Conservation (phyloP, 2,113 vertebrate species). For the Lichenostomus cassidix region DNA sequence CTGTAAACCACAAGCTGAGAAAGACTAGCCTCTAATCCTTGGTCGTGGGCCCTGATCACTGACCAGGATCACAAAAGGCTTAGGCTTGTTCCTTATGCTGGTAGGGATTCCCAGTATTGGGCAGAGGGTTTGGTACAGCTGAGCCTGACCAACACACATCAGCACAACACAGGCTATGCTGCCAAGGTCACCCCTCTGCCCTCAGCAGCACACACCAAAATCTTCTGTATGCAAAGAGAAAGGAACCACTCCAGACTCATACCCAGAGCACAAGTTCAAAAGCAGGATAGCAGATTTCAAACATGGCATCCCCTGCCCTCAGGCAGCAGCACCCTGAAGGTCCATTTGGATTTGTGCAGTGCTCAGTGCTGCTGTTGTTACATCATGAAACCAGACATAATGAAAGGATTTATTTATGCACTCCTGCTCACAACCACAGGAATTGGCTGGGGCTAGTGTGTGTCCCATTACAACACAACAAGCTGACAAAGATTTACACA, state of each 20-base stretch:
- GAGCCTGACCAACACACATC: background rate
- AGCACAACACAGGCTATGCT: accelerated
- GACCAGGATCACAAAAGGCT: background rate
- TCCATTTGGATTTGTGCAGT: background rate
- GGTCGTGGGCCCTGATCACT: background rate
- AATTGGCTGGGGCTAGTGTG: background rate
- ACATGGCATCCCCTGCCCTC: accelerated
- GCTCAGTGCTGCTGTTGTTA: background rate
- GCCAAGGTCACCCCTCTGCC: background rate
- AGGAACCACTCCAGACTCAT: background rate
- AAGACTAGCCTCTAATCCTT: background rate
- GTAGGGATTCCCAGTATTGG: accelerated
- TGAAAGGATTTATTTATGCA: constrained; percentile 3
- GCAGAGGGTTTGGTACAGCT: accelerated
- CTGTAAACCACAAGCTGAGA: background rate
- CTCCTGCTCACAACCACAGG: background rate
- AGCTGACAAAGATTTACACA: background rate
- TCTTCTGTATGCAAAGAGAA: accelerated
- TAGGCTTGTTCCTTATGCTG: accelerated
- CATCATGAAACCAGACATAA: background rate
- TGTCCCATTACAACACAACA: background rate
- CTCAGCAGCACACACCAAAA: background rate
- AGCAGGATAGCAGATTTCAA: background rate
- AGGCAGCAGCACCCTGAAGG: background rate
- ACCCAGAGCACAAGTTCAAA: background rate